Evolutionary conservation across 2,797 vertebrate species (phyloP).

Genomic region (Gymnodraco acuticeps): DNA sequence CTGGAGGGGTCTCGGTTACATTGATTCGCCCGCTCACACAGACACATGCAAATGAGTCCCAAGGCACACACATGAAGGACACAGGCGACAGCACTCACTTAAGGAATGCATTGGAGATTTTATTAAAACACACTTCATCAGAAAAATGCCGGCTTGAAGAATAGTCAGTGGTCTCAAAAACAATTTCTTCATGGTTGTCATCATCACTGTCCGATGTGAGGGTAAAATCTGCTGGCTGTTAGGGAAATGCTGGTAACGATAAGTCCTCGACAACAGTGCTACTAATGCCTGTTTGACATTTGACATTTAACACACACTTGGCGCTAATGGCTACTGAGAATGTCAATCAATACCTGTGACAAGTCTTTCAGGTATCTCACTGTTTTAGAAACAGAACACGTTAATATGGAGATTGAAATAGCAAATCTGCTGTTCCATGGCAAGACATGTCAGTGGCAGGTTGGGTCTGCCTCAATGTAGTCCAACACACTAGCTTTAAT

Average conservation of each 20-base stretch:
- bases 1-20: constrained; percentile 62
- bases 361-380: too few species aligned
- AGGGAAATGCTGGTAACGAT: neutral
- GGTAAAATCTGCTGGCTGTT: neutral
- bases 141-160: neutral
- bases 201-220: neutral
- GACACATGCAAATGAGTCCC: constrained; percentile 57
- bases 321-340: too few species aligned
- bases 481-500: constrained; percentile 10
- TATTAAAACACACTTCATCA: constrained; percentile 6
- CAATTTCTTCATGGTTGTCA: neutral
- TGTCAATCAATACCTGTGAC: too few species aligned
- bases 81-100: neutral
- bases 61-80: constrained; percentile 18
- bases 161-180: neutral
- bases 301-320: neutral
- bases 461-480: neutral
- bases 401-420: too few species aligned
- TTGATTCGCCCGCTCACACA: constrained; percentile 51
- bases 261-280: neutral
- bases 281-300: neutral
- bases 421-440: neutral
- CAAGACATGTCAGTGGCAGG: constrained; percentile 26
- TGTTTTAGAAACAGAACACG: too few species aligned
- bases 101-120: constrained; percentile 7